Evolutionary conservation across 2,888 invertebrate species (phyloP), one percentile per base, ranked within the genome.

Genomic region (Hartigia nigra): DNA sequence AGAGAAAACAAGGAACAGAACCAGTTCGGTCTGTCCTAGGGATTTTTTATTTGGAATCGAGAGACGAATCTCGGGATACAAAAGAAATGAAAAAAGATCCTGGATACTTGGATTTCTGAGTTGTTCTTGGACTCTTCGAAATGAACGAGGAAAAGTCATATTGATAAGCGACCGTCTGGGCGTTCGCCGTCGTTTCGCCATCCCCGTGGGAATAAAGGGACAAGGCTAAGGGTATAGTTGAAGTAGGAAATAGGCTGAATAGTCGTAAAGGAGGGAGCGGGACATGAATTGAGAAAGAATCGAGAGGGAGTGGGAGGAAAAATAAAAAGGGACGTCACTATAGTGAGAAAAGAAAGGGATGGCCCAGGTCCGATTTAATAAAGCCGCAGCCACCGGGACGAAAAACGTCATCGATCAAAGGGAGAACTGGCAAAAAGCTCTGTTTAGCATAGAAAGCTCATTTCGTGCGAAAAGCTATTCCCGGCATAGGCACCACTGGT

Each of bases 361-460:
- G 32, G 31, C 70, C 39, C 36, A 34, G 70, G 39, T 39, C 32
- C 78, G 81, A 81, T 81, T 81, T 80, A 80, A 81, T 81, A 80
- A 81, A 80, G 74, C 77, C 35, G 79, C 78, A 83, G 83, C 55
- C 23, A 84, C 81, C 82, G 80, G 80, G 77, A 74, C 76, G 81
- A 81, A 81, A 82, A 83, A 34, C 76, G 39, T 80, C 84, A 84
- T 84, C 84, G 82, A 84, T 84, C 84, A 85, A 79, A 82, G 74
- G 75, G 37, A 76, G 55, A 79, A 74, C 74, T 74, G 80, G 81
- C 79, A 84, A 83, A 83, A 84, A 82, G 81, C 78, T 79, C 85
- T 85, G 82, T 80, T 86, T 86, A 86, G 86, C 86, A 86, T 86
- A 84, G 84, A 81, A 84, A 84, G 80, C 84, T 86, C 85, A 82